These are phyloP conservation scores for Zonotrichia leucophrys DNA, from an alignment of 2,113 vertebrate genomes.

Conservation along the genomic window DNA sequence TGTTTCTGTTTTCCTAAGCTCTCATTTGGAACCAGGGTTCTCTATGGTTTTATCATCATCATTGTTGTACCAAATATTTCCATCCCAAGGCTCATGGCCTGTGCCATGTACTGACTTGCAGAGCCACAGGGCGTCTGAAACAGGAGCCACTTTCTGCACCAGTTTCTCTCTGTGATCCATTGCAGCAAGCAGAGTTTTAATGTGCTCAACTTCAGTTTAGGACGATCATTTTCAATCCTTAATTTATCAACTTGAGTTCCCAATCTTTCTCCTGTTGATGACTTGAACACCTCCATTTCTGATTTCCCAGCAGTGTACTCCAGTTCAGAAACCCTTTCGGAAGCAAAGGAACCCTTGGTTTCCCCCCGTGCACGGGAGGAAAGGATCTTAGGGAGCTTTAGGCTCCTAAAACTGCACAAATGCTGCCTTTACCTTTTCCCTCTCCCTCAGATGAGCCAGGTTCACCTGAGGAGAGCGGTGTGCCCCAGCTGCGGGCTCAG, in stretches of 20 bases:
- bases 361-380: neutral
- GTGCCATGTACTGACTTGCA: neutral
- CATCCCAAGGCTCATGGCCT: fast-evolving
- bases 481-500: neutral
- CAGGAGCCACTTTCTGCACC: neutral
- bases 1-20: neutral
- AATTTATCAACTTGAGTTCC: neutral
- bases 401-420: neutral
- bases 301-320: neutral
- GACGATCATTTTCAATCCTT: neutral
- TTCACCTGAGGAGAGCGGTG: fast-evolving
- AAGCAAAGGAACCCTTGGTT: neutral
- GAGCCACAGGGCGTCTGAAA: neutral
- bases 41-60: neutral
- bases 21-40: neutral
- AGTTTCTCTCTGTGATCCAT: neutral
- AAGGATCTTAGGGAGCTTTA: neutral
- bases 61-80: neutral
- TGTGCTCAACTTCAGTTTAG: neutral
- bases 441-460: neutral
- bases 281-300: neutral
- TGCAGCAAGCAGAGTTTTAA: neutral
- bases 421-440: neutral
- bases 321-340: neutral
- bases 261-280: neutral